A percentile compares a stretch with the other conserved stretches of the same genome.
These are phyloP conservation scores for Metallyticus violacea DNA, from an alignment of 2,888 invertebrate species.

Conservation along the genomic window DNA sequence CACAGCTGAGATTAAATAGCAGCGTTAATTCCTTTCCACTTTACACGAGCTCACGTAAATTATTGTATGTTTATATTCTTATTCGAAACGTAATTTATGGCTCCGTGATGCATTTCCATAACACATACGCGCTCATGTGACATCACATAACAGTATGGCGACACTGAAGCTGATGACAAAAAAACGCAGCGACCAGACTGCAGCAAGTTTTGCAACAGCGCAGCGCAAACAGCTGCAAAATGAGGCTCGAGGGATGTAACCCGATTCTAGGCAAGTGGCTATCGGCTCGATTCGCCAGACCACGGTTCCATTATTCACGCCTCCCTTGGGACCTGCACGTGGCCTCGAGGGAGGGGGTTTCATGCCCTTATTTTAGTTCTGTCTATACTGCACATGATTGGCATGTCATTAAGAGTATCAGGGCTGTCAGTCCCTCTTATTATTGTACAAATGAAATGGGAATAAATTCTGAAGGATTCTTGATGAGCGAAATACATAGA, in stretches of 20 bases:
- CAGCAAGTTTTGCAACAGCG: neutral
- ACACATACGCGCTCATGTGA: no score
- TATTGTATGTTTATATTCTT: no score
- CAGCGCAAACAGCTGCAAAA: neutral
- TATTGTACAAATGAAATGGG: neutral
- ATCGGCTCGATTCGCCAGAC: neutral
- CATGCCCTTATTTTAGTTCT: neutral
- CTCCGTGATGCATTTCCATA: no score
- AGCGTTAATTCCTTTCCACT: no score
- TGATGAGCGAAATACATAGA: no score
- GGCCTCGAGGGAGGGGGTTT: neutral
- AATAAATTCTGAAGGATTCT: no score
- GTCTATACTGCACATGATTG: neutral
- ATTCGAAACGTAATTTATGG: no score
- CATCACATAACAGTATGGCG: no score
- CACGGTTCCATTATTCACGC: neutral
- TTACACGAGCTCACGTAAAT: no score
- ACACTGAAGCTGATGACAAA: no score
- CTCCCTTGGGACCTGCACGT: neutral
- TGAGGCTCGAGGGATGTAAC: neutral
- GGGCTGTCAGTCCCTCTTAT: neutral
- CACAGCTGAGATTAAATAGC: no score
- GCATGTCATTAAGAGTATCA: neutral
- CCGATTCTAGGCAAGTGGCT: neutral
- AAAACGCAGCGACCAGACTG: no score